Evolutionary conservation across 2,888 invertebrate genomes (phyloP), one percentile per base, ranked within the genome.

Genomic region (Chironomus riparius): DNA sequence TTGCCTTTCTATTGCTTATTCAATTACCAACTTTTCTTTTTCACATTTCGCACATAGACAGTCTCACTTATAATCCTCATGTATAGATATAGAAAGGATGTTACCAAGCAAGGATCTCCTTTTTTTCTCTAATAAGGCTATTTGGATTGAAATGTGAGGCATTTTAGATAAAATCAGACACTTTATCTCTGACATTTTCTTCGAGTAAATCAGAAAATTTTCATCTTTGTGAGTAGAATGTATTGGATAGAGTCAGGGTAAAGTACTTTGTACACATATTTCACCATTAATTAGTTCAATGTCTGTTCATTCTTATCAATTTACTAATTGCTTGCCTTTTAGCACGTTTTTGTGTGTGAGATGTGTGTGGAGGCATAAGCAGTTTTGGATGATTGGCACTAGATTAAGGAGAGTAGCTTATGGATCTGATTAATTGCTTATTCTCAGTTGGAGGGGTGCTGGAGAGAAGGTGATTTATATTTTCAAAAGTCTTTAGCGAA

Each of bases 1-100:
- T 65, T 65, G 22, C 65, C 24, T 65, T 65, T 65, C 21, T 65
- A 65, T 65, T 65, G 18, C 65, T 65, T 24, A 65, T 65, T 65
- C 65, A 65, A 65, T 65, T 65, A 65, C 65, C 18, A 65, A n/a
- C 21, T 10, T 15, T 15, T 15, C 15, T 12, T 15, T 56, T 56
- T 56, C 4, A n/a, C 56, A n/a, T 65, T 24, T 13, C 65, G 21
- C 13, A 56, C 22, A 24, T 21, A 13, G 65, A 21, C 65, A 65
- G 24, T 65, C 18, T n/a, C n/a, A 18, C n/a, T 56, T 56, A 18
- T 15, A 56, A 56, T 56, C 38, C 10, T 38, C 2, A 10, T 38
- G 10, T 38, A 38, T 38, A 10, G 10, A 38, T 2, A 38, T 38
- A 10, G 38, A 38, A 38, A 38, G 38, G 38, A 38, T 38, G 28